Conservation (phyloP, 2,797 vertebrate genomes). For the Cuculus canorus region DNA sequence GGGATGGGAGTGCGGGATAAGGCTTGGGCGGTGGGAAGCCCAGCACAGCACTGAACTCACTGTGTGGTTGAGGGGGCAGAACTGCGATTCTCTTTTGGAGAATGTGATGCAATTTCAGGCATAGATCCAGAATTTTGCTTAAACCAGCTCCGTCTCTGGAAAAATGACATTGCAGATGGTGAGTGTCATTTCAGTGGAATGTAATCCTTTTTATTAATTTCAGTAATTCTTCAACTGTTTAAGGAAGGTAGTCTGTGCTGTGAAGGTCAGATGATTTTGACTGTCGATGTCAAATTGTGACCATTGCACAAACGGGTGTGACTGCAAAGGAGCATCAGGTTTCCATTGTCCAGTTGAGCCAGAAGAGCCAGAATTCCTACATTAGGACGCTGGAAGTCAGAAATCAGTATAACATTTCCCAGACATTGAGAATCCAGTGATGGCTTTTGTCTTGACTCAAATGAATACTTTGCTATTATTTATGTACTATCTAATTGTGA, state of each 20-base stretch:
- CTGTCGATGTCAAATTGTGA: background rate
- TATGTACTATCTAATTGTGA: background rate
- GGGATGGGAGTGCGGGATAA: background rate
- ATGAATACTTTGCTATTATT: conserved; percentile 5
- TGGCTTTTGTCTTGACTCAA: conserved; percentile 1
- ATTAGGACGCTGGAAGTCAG: background rate
- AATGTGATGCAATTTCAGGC: conserved; percentile 42
- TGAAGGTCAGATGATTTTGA: background rate
- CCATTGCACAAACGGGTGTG: background rate
- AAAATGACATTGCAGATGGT: conserved; percentile 49
- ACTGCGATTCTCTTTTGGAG: conserved; percentile 34
- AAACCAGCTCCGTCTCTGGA: conserved; percentile 27
- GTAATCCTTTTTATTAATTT: conserved; percentile 30
- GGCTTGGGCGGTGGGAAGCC: background rate
- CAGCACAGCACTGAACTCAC: background rate
- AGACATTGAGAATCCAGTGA: background rate
- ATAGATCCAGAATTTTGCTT: conserved; percentile 29
- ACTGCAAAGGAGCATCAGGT: background rate
- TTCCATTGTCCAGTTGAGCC: background rate
- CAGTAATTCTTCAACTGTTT: conserved; percentile 33
- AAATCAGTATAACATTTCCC: background rate
- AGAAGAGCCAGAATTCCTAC: background rate
- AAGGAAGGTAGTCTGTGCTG: background rate
- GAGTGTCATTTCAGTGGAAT: conserved; percentile 25
- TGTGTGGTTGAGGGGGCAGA: conserved; percentile 25